These are phyloP conservation scores for Tamias sibiricus DNA, from an alignment of 2,113 vertebrate genomes.

Conservation along the genomic window DNA sequence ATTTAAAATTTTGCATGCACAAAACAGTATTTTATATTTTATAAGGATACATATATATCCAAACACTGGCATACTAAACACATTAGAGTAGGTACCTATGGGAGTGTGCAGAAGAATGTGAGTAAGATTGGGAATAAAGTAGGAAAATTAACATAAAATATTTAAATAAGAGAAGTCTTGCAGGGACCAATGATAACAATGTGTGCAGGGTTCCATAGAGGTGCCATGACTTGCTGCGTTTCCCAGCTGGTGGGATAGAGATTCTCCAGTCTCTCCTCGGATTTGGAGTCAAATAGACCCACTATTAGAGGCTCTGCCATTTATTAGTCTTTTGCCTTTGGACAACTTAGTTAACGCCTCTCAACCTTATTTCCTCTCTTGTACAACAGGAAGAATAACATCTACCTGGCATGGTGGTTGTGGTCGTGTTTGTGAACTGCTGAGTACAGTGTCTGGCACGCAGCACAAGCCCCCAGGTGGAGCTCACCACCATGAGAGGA, in stretches of 20 bases:
- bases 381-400: not conserved
- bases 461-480: not conserved
- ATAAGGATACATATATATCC: not conserved
- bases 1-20: not conserved
- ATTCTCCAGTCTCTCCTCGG: not conserved
- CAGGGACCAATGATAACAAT: not conserved
- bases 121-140: not conserved
- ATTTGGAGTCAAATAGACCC: not conserved
- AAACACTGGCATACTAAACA: not conserved
- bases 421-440: not conserved
- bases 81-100: not conserved
- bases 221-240: not conserved
- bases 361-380: not conserved
- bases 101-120: not conserved
- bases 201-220: not conserved
- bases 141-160: not conserved
- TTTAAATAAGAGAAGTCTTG: not conserved
- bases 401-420: not conserved
- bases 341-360: not conserved
- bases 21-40: not conserved
- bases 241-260: not conserved
- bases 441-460: not conserved
- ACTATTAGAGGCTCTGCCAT: not conserved
- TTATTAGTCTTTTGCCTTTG: not conserved
- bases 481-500: not conserved